A percentile compares a stretch with the other conserved stretches of the same genome.
phyloP scores from a whole-genome alignment of 2,113 vertebrate species.

The Anguilla japonica region DNA sequence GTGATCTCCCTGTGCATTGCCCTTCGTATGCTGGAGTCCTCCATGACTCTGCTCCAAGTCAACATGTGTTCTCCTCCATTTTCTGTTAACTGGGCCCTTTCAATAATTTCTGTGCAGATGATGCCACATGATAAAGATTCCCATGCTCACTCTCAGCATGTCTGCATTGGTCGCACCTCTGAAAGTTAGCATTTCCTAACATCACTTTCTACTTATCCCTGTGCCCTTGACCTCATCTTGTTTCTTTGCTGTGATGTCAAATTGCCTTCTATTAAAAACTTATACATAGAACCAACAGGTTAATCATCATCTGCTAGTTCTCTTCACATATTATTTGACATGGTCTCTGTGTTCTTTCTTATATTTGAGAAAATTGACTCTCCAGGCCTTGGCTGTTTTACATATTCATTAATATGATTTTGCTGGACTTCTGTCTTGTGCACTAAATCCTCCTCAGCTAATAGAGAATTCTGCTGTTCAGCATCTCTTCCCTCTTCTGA shows the following conservation, averaged over 20 bases:
- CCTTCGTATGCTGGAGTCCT: background rate
- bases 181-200: background rate
- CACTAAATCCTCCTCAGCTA: background rate
- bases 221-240: background rate
- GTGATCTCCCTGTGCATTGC: background rate
- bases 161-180: background rate
- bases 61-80: background rate
- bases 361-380: too few relatives aligned
- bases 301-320: background rate
- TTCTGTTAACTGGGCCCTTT: background rate
- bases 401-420: background rate
- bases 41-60: background rate
- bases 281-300: background rate
- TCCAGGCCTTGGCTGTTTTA: background rate
- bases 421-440: background rate
- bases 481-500: background rate
- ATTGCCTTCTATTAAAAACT: background rate
- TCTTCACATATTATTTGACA: background rate
- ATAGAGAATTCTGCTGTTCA: background rate
- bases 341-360: background rate
- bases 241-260: background rate
- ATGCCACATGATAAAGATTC: background rate
- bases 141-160: background rate
- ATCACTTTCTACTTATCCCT: background rate
- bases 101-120: background rate